A percentile compares a stretch with the other conserved stretches of the same genome.
Evolutionary conservation across 1,140 invertebrate genomes (phyloP).

Genomic region (Daktulosphaira vitifoliae): DNA sequence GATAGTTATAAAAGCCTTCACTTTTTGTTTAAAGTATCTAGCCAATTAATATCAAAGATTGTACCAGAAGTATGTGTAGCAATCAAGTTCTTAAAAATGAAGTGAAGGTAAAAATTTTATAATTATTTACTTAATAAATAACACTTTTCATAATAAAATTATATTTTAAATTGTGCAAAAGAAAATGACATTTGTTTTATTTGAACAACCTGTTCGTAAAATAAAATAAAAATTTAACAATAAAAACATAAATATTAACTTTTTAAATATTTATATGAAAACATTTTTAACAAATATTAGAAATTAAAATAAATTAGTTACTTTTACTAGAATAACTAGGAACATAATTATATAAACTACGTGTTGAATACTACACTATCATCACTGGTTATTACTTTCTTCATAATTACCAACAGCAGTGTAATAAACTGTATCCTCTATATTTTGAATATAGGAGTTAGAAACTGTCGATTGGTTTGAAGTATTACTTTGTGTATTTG

Average conservation of each 20-base stretch:
- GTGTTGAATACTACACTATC: neutral
- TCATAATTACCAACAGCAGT: too few relatives aligned
- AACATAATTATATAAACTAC: constrained; percentile 7
- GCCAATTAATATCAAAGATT: constrained; percentile 39
- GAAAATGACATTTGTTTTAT: too few relatives aligned
- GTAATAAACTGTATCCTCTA: neutral
- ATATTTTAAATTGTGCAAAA: too few relatives aligned
- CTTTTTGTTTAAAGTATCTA: constrained; percentile 40
- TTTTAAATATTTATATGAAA: constrained; percentile 4
- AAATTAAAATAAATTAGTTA: neutral
- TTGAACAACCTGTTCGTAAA: neutral
- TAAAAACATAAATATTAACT: neutral
- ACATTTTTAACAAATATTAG: neutral
- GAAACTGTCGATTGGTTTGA: constrained; percentile 1
- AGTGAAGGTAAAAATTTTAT: constrained; percentile 34
- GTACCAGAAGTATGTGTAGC: constrained; percentile 39
- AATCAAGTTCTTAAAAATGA: constrained; percentile 36
- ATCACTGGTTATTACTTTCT: neutral
- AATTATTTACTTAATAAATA: constrained; percentile 6
- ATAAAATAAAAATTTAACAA: too few relatives aligned
- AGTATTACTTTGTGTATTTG: constrained; percentile 3
- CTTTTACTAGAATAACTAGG: neutral
- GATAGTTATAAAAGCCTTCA: constrained; percentile 39
- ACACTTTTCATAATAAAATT: too few relatives aligned
- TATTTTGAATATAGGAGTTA: neutral